Percentiles rank a stretch among this genome's conserved stretches.
These are phyloP conservation scores for Platysteira castanea DNA, from an alignment of 2,113 vertebrate species.

Conservation along the genomic window DNA sequence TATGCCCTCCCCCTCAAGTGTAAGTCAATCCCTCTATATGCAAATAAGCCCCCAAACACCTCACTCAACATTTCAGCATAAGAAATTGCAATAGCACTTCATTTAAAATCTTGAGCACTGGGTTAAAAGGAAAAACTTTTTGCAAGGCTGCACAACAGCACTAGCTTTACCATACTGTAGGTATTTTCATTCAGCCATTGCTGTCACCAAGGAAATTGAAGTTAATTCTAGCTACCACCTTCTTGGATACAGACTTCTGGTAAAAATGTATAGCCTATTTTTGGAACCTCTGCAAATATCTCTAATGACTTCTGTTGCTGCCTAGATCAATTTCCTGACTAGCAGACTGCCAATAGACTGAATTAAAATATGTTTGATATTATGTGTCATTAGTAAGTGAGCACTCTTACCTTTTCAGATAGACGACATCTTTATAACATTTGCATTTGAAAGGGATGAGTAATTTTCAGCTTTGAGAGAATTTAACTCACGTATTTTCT, in stretches of 20 bases:
- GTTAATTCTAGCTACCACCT: slow-evolving; percentile 28
- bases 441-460: slow-evolving; percentile 76
- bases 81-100: background rate
- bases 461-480: slow-evolving; percentile 62
- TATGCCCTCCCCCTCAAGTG: background rate
- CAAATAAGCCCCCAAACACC: background rate
- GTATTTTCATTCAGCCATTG: background rate
- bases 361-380: slow-evolving; percentile 51
- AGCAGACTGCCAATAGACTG: slow-evolving; percentile 33
- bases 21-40: background rate
- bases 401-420: slow-evolving; percentile 60
- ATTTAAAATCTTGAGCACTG: background rate
- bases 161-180: background rate
- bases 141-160: background rate
- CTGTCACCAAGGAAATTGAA: slow-evolving; percentile 6
- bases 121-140: background rate
- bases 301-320: slow-evolving; percentile 28
- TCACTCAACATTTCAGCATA: background rate
- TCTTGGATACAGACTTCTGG: slow-evolving; percentile 6
- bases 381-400: slow-evolving; percentile 53
- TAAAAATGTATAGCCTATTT: slow-evolving; percentile 36
- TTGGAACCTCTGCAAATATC: slow-evolving; percentile 37
- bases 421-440: slow-evolving; percentile 58
- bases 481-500: slow-evolving; percentile 53
- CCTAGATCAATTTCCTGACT: slow-evolving; percentile 44